Evolutionary conservation across 2,797 vertebrate species (phyloP), one percentile per base, ranked within the genome.

Genomic region (Okamejei kenojei): DNA sequence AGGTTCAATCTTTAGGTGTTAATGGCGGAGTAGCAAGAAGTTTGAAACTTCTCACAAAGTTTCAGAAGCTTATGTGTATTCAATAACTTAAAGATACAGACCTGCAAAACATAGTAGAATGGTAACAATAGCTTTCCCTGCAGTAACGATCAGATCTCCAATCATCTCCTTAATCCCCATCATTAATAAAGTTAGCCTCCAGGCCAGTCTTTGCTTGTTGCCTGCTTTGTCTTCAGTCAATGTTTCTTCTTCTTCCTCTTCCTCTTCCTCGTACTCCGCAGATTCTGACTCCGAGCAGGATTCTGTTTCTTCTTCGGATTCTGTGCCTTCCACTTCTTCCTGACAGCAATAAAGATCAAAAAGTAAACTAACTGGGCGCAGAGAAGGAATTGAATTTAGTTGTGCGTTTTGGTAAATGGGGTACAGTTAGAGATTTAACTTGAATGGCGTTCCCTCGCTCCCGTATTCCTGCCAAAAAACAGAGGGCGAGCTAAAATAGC

Each of bases 21-120:
- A n/a, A n/a, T n/a, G n/a, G n/a, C n/a, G n/a, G n/a, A n/a, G n/a
- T n/a, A n/a, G n/a, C n/a, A n/a, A n/a, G n/a, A n/a, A n/a, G n/a
- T n/a, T n/a, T n/a, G n/a, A n/a, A n/a, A n/a, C n/a, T n/a, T 45
- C 54, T 93, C 26, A 61, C 35, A 78, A 61, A 58, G 5, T 68
- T 61, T 29, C 35, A 68, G 77, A 93, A 82, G 35, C 7, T 2
- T 45, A 15, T 58, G 71, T 63, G 0, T 38, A 19, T 68, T 68
- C 45, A 45, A n/a, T 58, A 61, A 17, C 38, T 29, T 13, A 54
- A 71, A 7, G 26, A 5, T 2, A 0, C 19, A 21, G 96, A 98
- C 98, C 97, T 96, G 97, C 96, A 11, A 97, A 90, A 0, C 97
- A 96, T 93, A 98, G 95, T 26, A 97, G 95, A 21, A 98, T 32